Evolutionary conservation across 2,888 invertebrate species (phyloP), one percentile per base, ranked within the genome.

Genomic region (Macrophya alboannulata): DNA sequence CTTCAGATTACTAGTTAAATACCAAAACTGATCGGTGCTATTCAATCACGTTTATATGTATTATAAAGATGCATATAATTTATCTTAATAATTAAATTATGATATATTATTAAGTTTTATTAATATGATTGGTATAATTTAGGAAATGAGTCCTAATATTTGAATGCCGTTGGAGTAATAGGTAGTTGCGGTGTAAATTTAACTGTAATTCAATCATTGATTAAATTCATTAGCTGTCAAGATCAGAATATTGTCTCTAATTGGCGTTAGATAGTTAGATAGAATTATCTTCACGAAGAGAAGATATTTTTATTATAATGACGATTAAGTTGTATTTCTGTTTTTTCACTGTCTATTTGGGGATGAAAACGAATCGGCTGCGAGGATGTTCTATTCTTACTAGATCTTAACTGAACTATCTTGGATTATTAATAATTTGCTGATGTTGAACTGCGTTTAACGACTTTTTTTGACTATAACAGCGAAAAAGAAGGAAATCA

Each of bases 1-100:
- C 43, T 71, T 71, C 37, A 40, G 71, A 71, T 40, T 71, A n/a
- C 12, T 51, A 65, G 48, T 31, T 51, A 65, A 71, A 84, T 84
- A 84, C 84, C 84, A 84, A 84, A 84, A 71, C 37, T 40, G 43
- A 51, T 74, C 68, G 84, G 84, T 84, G 84, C 84, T 84, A 84
- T 84, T 40, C 21, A 62, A 21, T 48, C 84, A 17, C 40, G 40
- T 45, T 76, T 76, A 17, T 21, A 51, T 76, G 3, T 31, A 76
- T 21, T n/a, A 48, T 37, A 76, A 31, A 4, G 21, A 43, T 45
- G 3, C 43, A 45, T 21, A 31, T 51, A 48, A 51, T 76, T 76
- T 25, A 17, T 25, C 25, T 15, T 9, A 31, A 37, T 71, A 40
- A 37, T 25, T 71, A 71, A 40, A 31, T 31, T 31, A 17, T 10